These are phyloP conservation scores for Axis porcinus DNA, from an alignment of 2,113 vertebrate genomes.

Conservation along the genomic window DNA sequence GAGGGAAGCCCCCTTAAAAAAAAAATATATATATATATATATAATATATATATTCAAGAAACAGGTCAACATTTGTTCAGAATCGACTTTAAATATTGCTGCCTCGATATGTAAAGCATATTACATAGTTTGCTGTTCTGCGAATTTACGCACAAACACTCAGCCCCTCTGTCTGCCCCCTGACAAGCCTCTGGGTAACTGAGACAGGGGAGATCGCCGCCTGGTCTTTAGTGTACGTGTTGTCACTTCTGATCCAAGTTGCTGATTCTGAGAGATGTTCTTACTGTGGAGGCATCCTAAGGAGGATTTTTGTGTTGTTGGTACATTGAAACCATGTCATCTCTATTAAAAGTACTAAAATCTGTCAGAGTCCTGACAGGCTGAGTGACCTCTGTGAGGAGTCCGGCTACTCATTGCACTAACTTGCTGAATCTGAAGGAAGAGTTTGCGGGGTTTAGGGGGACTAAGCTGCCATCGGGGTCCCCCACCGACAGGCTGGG, in stretches of 20 bases:
- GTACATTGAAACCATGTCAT: neutral
- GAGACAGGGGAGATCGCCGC: neutral
- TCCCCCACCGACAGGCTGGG: neutral
- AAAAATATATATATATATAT: neutral
- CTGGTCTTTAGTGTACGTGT: neutral
- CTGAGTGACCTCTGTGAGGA: neutral
- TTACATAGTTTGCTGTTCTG: neutral
- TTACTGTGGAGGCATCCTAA: neutral
- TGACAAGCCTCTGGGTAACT: neutral
- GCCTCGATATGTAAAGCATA: neutral
- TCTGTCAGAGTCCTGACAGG: neutral
- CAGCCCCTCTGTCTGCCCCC: neutral
- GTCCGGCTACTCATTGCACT: fast-evolving
- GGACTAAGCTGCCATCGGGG: neutral
- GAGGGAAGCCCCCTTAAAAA: neutral
- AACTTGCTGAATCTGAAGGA: neutral
- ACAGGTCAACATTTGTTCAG: neutral
- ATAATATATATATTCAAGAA: neutral
- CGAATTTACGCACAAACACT: neutral
- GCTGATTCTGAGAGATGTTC: neutral
- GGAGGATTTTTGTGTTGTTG: neutral
- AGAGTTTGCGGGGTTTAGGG: neutral
- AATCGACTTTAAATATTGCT: neutral
- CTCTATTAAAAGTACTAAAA: neutral
- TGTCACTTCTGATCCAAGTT: neutral